Percentiles rank a stretch among this genome's conserved stretches.
Conservation (phyloP, 1,140 invertebrate genomes). For the Pygmarrhopalites habei region DNA sequence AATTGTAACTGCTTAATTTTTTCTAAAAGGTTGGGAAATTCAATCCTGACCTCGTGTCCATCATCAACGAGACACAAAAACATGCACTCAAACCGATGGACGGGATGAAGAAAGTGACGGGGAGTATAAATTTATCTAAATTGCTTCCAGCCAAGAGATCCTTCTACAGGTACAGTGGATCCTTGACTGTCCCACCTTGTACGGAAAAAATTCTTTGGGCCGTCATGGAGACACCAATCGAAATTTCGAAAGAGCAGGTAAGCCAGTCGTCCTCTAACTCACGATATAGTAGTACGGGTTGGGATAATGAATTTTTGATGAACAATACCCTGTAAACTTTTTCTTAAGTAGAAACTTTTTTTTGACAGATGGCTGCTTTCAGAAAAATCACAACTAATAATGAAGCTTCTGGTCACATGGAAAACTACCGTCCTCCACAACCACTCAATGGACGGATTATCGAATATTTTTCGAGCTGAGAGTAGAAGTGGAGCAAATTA, state of each 20-base stretch:
- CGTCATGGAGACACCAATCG: background rate
- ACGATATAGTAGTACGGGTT: background rate
- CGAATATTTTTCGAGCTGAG: background rate
- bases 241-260: background rate
- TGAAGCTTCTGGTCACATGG: background rate
- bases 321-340: background rate
- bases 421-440: background rate
- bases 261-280: background rate
- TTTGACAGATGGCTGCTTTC: background rate
- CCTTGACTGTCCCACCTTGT: background rate
- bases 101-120: background rate
- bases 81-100: background rate
- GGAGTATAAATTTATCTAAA: background rate
- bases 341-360: background rate
- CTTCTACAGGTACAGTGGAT: background rate
- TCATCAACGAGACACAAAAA: background rate
- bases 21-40: background rate
- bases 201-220: background rate
- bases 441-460: background rate
- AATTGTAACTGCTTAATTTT: background rate
- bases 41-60: background rate
- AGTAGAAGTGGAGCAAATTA: too few species aligned
- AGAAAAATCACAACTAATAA: background rate
- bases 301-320: background rate
- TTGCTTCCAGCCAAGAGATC: background rate